Evolutionary conservation across 2,797 vertebrate species (phyloP), one percentile per base, ranked within the genome.

Genomic region (Enteromius unitaeniatus): DNA sequence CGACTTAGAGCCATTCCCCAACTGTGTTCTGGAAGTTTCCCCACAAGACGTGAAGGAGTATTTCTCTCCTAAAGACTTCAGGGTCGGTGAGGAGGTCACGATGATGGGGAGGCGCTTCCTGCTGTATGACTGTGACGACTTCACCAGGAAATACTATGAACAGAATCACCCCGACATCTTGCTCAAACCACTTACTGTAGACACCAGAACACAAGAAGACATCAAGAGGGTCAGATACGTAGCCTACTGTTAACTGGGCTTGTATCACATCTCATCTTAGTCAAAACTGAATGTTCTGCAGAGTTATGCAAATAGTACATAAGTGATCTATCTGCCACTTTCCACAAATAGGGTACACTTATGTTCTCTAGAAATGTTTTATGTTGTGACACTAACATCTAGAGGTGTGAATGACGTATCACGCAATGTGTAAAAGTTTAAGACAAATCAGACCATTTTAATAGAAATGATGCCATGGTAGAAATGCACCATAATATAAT

Each of bases 21-120:
- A 91, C 58, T 97, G 96, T 84, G 95, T 98, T 85, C 90, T 99
- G 89, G 97, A 99, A 89, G 88, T 97, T 76, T 96, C 96, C 2
- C 87, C 93, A 13, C 87, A 95, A 1, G 97, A 99, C 26, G 97
- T 99, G 23, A 90, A 94, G 0, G 95, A 99, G 89, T 99, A 96
- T 92, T 96, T 91, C 83, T 95, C 95, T 10, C 96, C 97, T 51
- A 95, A 91, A 90, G 98, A 99, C 92, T 98, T 99, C 92, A 91
- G 88, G 26, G 87, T 98, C 0, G 97, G 97, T 31, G 93, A 96
- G 85, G 89, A 92, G 0, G 21, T 96, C n/a, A 94, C 80, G 6
- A 90, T 99, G 28, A 88, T 96, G 34, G 96, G 96, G 49, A 96
- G 96, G 23, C 85, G 72, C 40, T 97, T 99, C 90, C 91, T 96